Conservation (phyloP, 2,888 invertebrate genomes). For the Dynastes grantii region DNA sequence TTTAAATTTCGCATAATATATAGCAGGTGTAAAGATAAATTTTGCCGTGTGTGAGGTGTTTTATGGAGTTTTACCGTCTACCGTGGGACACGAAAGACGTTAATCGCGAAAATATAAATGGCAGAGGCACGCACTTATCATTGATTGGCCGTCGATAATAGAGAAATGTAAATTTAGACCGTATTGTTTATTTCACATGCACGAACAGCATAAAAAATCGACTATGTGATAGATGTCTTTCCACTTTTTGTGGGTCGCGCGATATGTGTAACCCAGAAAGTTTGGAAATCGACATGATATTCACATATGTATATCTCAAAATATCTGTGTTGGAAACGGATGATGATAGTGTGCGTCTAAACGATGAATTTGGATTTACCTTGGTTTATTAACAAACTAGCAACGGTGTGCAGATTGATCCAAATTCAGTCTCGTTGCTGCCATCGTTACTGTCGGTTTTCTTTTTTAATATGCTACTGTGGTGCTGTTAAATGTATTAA, state of each 20-base stretch:
- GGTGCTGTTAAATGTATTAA: too few species aligned
- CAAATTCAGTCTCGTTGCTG: too few species aligned
- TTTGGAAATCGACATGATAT: neutral
- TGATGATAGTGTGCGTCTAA: too few species aligned
- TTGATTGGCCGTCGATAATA: conserved; percentile 40
- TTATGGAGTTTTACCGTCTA: conserved; percentile 19
- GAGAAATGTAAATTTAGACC: conserved; percentile 37
- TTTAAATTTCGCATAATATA: neutral
- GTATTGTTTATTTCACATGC: conserved; percentile 20
- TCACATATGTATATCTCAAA: neutral
- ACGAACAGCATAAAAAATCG: conserved; percentile 14
- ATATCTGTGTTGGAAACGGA: neutral
- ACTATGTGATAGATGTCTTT: neutral
- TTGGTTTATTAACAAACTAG: too few species aligned
- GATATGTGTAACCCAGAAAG: conserved; percentile 17
- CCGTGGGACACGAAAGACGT: conserved; percentile 29
- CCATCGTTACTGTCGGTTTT: too few species aligned
- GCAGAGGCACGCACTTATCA: conserved; percentile 37
- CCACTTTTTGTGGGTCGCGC: conserved; percentile 2
- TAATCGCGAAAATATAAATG: conserved; percentile 35
- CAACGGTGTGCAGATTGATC: too few species aligned
- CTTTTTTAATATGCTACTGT: too few species aligned
- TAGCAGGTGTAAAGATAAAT: neutral
- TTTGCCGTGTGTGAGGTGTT: conserved; percentile 18
- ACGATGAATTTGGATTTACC: too few species aligned